Conservation (phyloP, 2,888 invertebrate species). For the Pollenia labialis region DNA sequence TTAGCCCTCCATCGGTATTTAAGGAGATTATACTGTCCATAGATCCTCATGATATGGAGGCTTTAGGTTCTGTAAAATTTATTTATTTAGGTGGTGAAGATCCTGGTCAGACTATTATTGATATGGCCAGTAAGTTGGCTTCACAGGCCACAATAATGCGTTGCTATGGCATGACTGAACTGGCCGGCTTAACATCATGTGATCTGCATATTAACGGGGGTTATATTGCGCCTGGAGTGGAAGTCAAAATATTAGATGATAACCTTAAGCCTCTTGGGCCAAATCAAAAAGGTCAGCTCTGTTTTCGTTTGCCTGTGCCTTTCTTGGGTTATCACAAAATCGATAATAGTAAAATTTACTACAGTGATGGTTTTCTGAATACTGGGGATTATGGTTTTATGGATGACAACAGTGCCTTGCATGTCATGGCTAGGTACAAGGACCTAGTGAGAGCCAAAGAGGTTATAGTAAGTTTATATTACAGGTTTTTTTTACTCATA, state of each 20-base stretch:
- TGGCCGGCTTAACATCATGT: conserved; percentile 61
- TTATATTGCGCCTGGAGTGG: conserved; percentile 47
- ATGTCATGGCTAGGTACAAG: conserved; percentile 66
- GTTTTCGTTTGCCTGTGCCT: conserved; percentile 67
- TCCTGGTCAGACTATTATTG: conserved; percentile 50
- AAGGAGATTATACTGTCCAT: conserved; percentile 49
- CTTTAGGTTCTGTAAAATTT: conserved; percentile 50
- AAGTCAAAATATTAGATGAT: conserved; percentile 69
- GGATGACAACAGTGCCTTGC: conserved; percentile 62
- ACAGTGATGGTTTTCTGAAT: conserved; percentile 60
- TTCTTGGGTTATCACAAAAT: conserved; percentile 68
- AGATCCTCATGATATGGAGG: conserved; percentile 30
- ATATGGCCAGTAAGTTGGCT: conserved; percentile 47
- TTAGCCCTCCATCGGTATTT: conserved; percentile 65
- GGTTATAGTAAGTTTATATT: conserved; percentile 63
- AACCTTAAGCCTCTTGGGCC: conserved; percentile 64
- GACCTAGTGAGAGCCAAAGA: conserved; percentile 63
- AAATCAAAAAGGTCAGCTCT: conserved; percentile 67
- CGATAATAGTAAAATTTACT: conserved; percentile 39
- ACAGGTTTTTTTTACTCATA: no score
- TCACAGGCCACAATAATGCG: conserved; percentile 55
- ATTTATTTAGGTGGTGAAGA: conserved; percentile 71
- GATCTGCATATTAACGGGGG: conserved; percentile 65
- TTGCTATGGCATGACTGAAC: conserved; percentile 73
- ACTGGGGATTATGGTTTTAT: conserved; percentile 68